These are phyloP conservation scores for Prunella fulvescens DNA, from an alignment of 2,113 vertebrate genomes.

Conservation along the genomic window DNA sequence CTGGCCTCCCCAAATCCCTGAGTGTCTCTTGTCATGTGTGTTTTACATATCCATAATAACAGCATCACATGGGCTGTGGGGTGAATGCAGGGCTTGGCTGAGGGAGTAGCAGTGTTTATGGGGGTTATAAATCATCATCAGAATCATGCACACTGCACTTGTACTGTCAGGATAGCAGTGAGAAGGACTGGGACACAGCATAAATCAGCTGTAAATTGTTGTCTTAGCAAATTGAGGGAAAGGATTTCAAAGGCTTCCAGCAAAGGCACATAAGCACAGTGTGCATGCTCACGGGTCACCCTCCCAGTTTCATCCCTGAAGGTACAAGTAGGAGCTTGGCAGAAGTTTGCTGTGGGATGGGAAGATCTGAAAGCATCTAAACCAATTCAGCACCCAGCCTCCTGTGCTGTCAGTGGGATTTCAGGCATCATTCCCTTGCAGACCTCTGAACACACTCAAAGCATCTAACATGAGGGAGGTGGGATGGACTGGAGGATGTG, in stretches of 20 bases:
- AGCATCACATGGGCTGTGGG: background rate
- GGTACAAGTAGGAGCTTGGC: background rate
- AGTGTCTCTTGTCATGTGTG: background rate
- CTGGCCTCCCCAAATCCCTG: background rate
- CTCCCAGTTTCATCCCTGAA: background rate
- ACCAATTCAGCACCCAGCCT: background rate
- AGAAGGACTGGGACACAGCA: background rate
- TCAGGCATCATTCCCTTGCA: background rate
- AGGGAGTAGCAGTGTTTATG: background rate
- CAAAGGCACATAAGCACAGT: rapidly evolving
- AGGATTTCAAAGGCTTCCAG: background rate
- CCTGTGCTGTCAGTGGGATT: background rate
- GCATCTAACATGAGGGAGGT: background rate
- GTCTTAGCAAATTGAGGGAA: background rate
- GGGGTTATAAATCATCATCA: background rate
- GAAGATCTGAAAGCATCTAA: background rate
- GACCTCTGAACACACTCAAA: background rate
- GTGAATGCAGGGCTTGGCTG: background rate
- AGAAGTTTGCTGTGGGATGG: background rate
- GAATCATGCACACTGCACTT: background rate
- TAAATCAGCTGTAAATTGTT: background rate
- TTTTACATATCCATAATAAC: background rate
- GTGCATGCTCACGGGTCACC: rapidly evolving
- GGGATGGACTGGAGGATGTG: background rate
- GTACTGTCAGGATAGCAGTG: background rate